Conservation (phyloP, 2,888 invertebrate genomes). For the Tenthredo mesomela region DNA sequence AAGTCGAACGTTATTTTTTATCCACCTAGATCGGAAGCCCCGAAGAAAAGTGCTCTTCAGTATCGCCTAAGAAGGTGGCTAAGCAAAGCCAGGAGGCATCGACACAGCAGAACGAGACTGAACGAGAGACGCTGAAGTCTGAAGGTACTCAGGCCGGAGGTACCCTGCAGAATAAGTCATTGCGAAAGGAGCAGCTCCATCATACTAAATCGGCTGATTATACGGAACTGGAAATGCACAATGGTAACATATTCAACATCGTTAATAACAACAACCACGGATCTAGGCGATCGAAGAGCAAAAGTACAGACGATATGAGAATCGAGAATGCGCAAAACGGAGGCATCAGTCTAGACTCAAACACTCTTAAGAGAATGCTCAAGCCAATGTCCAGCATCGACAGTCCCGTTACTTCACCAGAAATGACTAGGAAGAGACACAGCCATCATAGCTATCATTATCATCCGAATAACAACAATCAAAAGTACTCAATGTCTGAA, state of each 20-base stretch:
- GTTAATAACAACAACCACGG: conserved; percentile 76
- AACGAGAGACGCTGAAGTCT: conserved; percentile 83
- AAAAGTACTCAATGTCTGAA: conserved; percentile 80
- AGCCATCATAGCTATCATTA: conserved; percentile 79
- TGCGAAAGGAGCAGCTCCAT: conserved; percentile 74
- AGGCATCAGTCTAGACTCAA: conserved; percentile 85
- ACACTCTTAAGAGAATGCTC: conserved; percentile 95
- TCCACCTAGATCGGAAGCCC: conserved; percentile 72
- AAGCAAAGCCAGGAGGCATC: conserved; percentile 80
- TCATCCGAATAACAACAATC: conserved; percentile 79
- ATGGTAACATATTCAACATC: conserved; percentile 75
- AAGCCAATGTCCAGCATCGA: conserved; percentile 96
- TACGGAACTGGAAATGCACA: conserved; percentile 79
- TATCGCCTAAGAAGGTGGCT: conserved; percentile 76
- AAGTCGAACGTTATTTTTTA: neutral
- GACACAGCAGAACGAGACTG: conserved; percentile 73
- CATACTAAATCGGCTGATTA: conserved; percentile 80
- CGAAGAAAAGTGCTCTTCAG: conserved; percentile 77
- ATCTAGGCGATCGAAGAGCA: conserved; percentile 88
- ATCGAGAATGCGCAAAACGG: conserved; percentile 75
- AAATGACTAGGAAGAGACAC: conserved; percentile 91
- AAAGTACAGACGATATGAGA: conserved; percentile 94
- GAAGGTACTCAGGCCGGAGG: conserved; percentile 93
- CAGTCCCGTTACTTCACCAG: conserved; percentile 94
- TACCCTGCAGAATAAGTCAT: conserved; percentile 80